A percentile compares a stretch with the other conserved stretches of the same genome.
These are phyloP conservation scores for Peromyscus californicus DNA, from an alignment of 2,113 vertebrate genomes.

Conservation along the genomic window DNA sequence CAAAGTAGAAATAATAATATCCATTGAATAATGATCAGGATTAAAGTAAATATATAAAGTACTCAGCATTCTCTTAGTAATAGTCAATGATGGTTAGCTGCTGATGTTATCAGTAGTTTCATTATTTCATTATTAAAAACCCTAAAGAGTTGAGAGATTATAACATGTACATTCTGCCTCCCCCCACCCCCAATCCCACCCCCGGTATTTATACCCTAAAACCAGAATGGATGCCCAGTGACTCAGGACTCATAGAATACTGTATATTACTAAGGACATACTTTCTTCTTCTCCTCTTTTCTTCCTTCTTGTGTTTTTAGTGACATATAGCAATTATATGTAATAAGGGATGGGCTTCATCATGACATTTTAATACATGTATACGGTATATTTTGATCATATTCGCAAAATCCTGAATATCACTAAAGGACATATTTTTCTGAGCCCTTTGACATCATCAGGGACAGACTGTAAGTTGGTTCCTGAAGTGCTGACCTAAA, in stretches of 20 bases:
- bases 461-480: neutral
- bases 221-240: neutral
- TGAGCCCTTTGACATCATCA: neutral
- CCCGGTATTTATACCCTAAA: neutral
- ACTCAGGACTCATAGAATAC: neutral
- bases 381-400: neutral
- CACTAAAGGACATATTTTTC: neutral
- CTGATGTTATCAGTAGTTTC: neutral
- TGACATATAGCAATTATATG: neutral
- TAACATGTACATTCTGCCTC: neutral
- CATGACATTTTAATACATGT: neutral
- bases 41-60: neutral
- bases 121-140: constrained; percentile 5
- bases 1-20: neutral
- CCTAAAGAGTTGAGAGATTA: neutral
- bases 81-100: neutral
- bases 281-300: neutral
- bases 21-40: neutral
- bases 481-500: neutral
- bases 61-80: neutral
- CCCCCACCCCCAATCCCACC: too few relatives aligned
- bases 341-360: neutral
- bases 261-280: neutral
- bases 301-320: neutral
- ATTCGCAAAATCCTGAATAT: neutral